Conservation (phyloP, 2,113 vertebrate species). For the Corydoras maculifer region DNA sequence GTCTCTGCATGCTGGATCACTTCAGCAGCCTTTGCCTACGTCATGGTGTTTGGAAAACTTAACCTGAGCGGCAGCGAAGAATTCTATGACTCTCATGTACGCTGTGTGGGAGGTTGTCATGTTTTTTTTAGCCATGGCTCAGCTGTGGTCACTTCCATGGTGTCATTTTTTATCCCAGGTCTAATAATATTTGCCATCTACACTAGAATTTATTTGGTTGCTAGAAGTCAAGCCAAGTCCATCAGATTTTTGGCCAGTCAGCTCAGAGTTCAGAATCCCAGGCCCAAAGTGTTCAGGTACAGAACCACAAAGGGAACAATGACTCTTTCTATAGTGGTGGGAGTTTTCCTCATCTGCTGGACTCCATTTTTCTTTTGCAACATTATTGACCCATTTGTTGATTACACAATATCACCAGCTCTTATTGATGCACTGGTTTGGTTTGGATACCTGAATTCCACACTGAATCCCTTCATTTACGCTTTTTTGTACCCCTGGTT, state of each 20-base stretch:
- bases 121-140: slow-evolving; percentile 27
- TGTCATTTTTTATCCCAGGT: slow-evolving; percentile 35
- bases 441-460: slow-evolving; percentile 39
- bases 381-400: slow-evolving; percentile 29
- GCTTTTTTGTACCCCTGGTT: slow-evolving; percentile 39
- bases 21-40: slow-evolving; percentile 10
- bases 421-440: slow-evolving; percentile 34
- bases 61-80: slow-evolving; percentile 17
- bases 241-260: slow-evolving; percentile 28
- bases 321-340: slow-evolving; percentile 33
- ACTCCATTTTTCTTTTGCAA: slow-evolving; percentile 37
- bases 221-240: slow-evolving; percentile 22
- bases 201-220: slow-evolving; percentile 29
- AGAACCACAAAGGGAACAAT: slow-evolving; percentile 16
- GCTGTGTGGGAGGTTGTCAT: slow-evolving; percentile 30
- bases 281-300: neutral
- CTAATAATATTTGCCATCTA: slow-evolving; percentile 36
- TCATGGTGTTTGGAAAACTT: slow-evolving; percentile 19
- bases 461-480: slow-evolving; percentile 42
- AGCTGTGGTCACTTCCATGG: slow-evolving; percentile 20
- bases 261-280: slow-evolving; percentile 14
- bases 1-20: slow-evolving; percentile 37
- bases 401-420: slow-evolving; percentile 15
- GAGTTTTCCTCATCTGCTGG: slow-evolving; percentile 38
- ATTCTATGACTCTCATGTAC: slow-evolving; percentile 20